Evolutionary conservation across 2,888 invertebrate genomes (phyloP).

Genomic region (Nematopogon swammerdamellus): DNA sequence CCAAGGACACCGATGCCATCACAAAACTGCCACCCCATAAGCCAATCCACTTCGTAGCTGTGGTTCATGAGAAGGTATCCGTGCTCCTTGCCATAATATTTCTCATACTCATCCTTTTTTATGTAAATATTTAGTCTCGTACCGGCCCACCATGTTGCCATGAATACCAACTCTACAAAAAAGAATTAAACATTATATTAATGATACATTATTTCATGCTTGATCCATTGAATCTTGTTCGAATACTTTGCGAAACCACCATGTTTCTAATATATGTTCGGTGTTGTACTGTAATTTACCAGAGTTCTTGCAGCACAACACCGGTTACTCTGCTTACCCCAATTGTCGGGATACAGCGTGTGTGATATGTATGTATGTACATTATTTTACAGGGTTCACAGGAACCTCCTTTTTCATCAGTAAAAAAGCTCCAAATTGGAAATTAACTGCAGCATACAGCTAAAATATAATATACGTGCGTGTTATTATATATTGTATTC

Average conservation of each 20-base stretch:
- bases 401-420: constrained; percentile 1
- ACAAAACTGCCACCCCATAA: constrained; percentile 89
- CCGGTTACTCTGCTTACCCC: no score
- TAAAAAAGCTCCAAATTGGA: no score
- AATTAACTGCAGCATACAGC: no score
- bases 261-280: not conserved
- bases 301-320: no score
- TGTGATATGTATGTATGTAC: no score
- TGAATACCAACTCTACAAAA: constrained; percentile 80
- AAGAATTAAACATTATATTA: no score
- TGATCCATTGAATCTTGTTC: no score
- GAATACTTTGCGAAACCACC: no score
- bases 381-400: constrained; percentile 1
- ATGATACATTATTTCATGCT: constrained; percentile 10
- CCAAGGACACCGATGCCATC: constrained; percentile 79
- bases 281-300: no score
- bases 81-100: constrained; percentile 84
- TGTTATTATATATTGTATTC: no score
- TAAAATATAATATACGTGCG: no score
- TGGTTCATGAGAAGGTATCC: constrained; percentile 92
- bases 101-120: constrained; percentile 73
- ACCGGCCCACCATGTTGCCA: constrained; percentile 93
- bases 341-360: no score
- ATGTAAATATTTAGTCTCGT: constrained; percentile 70
- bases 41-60: constrained; percentile 93